Percentiles rank a stretch among this genome's conserved stretches.
These are phyloP conservation scores for Oscarella lobularis DNA, from an alignment of 37 sponge, comb jelly and placozoan genomes.

Conservation along the genomic window DNA sequence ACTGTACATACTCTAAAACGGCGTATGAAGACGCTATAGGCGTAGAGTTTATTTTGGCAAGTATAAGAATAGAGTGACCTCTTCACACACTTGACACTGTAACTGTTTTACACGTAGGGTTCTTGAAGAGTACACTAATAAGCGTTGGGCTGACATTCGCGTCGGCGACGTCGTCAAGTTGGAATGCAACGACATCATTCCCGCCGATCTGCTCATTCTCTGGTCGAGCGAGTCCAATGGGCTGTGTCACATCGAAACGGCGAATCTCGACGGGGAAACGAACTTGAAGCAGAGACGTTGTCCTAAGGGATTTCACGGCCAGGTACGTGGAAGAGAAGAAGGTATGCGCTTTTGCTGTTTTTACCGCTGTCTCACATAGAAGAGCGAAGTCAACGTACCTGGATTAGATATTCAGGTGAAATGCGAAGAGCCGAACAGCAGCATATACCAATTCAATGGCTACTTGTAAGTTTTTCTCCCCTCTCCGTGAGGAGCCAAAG, in stretches of 20 bases:
- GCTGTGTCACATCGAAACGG: slow-evolving; percentile 66
- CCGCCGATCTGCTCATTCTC: slow-evolving; percentile 65
- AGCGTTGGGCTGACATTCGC: slow-evolving; percentile 31
- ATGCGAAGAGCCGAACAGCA: slow-evolving; percentile 34
- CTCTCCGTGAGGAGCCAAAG: too few relatives aligned
- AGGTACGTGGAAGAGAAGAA: too few relatives aligned
- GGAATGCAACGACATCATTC: slow-evolving; percentile 49
- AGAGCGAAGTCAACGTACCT: slow-evolving; percentile 8
- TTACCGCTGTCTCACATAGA: too few relatives aligned
- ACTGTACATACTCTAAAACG: too few relatives aligned
- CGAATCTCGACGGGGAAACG: slow-evolving; percentile 88
- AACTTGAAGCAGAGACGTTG: slow-evolving; percentile 58
- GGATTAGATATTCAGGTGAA: slow-evolving; percentile 21
- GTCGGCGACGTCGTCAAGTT: slow-evolving; percentile 72
- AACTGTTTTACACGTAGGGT: too few relatives aligned
- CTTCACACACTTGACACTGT: too few relatives aligned
- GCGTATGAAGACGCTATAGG: too few relatives aligned
- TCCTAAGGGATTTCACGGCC: slow-evolving; percentile 8
- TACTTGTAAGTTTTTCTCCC: slow-evolving; percentile 52
- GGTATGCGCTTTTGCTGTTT: too few relatives aligned
- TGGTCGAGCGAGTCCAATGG: slow-evolving; percentile 21
- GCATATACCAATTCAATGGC: slow-evolving; percentile 55
- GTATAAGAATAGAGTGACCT: too few relatives aligned
- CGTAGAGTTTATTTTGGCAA: too few relatives aligned
- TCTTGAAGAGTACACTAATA: background rate